Evolutionary conservation across 2,797 vertebrate genomes (phyloP), one percentile per base, ranked within the genome.

Genomic region (Helicolenus hilgendorfi): DNA sequence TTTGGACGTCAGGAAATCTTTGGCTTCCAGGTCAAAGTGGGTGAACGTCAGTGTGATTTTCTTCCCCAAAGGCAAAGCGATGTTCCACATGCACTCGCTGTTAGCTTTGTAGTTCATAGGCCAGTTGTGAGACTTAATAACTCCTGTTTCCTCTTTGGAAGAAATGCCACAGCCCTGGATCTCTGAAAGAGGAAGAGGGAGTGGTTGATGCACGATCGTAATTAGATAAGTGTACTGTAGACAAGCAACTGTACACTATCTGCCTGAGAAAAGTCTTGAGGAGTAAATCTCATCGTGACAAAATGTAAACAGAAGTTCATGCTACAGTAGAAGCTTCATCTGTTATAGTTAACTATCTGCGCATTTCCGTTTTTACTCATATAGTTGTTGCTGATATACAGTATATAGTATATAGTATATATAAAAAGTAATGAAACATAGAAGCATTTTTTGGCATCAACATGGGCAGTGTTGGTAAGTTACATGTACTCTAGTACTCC

Each of bases 81-180:
- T 89, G 69, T 85, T 96, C 97, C 97, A 98, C 93, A 97, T 92
- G 88, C 97, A 98, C 85, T 96, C 90, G 2, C 84, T 31, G 85
- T 97, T 97, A 11, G 93, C 89, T 20, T 94, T 92, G 92, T 98
- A 98, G 91, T 96, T 96, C 93, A 90, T 88, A 2, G 97, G 97
- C 97, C 97, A 98, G 81, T 97, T 96, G 22, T 93, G 88, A 72
- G 97, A 97, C 72, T 94, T 97, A 45, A 98, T 97, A 38, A 98
- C 87, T 11, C 97, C 97, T 0, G 35, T 95, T 82, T 95, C 89
- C 63, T 96, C 92, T 38, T 64, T 90, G 49, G 93, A 97, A 49
- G 90, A 89, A 27, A 96, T 76, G 20, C 97, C 97, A 86, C 98
- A 98, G 26, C 95, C 94, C 87, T 97, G 97, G 83, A 97, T 95